Percentiles rank a stretch among this genome's conserved stretches.
These are phyloP conservation scores for Saccopteryx bilineata DNA, from an alignment of 2,113 vertebrate species.

Conservation along the genomic window DNA sequence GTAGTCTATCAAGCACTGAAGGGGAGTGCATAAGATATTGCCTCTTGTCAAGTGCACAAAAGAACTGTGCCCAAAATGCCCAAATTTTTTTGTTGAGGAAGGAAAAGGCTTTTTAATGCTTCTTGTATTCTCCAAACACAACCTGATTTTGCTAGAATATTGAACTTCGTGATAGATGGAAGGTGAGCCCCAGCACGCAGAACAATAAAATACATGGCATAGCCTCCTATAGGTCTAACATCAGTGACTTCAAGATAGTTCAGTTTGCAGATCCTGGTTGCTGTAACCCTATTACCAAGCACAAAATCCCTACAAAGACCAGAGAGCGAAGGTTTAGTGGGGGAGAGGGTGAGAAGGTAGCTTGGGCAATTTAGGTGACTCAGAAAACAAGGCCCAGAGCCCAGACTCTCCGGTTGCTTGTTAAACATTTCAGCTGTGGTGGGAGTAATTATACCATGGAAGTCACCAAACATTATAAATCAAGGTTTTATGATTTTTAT, in stretches of 20 bases:
- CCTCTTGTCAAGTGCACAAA: not conserved
- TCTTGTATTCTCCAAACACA: not conserved
- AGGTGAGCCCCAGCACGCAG: fast-evolving
- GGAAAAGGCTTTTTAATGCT: not conserved
- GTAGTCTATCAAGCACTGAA: not conserved
- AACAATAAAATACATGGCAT: not conserved
- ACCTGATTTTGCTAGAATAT: not conserved
- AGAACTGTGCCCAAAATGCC: not conserved
- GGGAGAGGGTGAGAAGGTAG: not conserved
- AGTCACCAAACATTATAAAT: not conserved
- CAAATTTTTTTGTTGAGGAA: not conserved
- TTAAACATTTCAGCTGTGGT: not conserved
- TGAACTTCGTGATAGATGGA: not conserved
- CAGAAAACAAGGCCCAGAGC: not conserved
- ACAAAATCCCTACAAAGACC: not conserved
- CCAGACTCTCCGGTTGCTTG: not conserved
- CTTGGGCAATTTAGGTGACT: fast-evolving
- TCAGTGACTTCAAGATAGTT: not conserved
- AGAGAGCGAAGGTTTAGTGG: not conserved
- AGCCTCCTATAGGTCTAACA: not conserved
- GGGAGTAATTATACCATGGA: not conserved
- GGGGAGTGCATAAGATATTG: not conserved
- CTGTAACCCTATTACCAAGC: not conserved
- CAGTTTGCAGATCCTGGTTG: not conserved
- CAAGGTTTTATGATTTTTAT: not conserved